phyloP scores from a whole-genome alignment of 1,140 invertebrate genomes.

The Laupala kohalensis region DNA sequence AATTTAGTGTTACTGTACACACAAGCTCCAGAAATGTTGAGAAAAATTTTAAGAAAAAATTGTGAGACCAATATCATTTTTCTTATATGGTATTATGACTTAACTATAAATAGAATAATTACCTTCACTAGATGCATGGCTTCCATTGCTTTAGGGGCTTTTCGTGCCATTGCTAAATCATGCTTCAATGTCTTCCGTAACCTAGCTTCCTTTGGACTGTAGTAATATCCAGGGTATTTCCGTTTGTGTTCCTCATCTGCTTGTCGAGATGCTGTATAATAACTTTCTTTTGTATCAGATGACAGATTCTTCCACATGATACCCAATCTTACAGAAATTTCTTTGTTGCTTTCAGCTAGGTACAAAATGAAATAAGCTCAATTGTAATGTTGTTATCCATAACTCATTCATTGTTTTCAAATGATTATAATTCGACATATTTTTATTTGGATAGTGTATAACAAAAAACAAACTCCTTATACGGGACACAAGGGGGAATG shows the following conservation, averaged over 20 bases:
- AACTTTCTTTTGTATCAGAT: slow-evolving; percentile 29
- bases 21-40: too few relatives aligned
- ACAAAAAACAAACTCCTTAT: too few relatives aligned
- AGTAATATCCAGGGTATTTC: slow-evolving; percentile 35
- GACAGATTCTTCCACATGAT: slow-evolving; percentile 35
- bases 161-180: slow-evolving; percentile 10
- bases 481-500: too few relatives aligned
- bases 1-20: too few relatives aligned
- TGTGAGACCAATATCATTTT: too few relatives aligned
- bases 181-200: slow-evolving; percentile 25
- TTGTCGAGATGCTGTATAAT: slow-evolving; percentile 30
- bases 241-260: slow-evolving; percentile 32
- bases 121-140: slow-evolving; percentile 11
- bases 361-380: neutral
- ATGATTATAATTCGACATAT: too few relatives aligned
- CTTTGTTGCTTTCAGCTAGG: slow-evolving; percentile 32
- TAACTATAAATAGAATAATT: neutral
- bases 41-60: too few relatives aligned
- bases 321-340: slow-evolving; percentile 35
- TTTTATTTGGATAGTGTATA: too few relatives aligned
- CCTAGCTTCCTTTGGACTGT: slow-evolving; percentile 31
- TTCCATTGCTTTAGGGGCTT: slow-evolving; percentile 3
- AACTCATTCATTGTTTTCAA: neutral
- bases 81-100: too few relatives aligned
- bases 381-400: neutral